Percentiles rank a stretch among this genome's conserved stretches.
These are phyloP conservation scores for Nannoperca obscura DNA, from an alignment of 2,797 vertebrate species.

Conservation along the genomic window DNA sequence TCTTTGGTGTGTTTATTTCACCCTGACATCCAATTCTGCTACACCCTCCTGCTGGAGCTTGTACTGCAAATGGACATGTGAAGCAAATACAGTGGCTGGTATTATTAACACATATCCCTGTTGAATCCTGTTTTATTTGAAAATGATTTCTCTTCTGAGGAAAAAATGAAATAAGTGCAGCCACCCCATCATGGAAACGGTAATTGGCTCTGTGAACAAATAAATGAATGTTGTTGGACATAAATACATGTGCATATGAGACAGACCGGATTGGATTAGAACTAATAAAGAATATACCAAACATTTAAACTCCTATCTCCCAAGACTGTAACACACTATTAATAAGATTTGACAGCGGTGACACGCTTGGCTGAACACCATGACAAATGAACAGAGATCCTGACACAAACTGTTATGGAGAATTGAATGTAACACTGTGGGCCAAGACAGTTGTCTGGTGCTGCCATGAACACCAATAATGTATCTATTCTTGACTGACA, in stretches of 20 bases:
- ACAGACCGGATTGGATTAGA: constrained; percentile 24
- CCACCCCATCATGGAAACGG: constrained; percentile 2
- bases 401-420: constrained; percentile 15
- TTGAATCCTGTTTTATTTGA: constrained; percentile 14
- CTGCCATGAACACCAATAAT: neutral
- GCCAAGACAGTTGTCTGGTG: constrained; percentile 6
- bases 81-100: constrained; percentile 19
- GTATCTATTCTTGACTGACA: neutral
- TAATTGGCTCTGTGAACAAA: constrained; percentile 9
- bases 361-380: constrained; percentile 35
- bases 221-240: neutral
- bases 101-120: constrained; percentile 1
- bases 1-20: constrained; percentile 55
- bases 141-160: neutral
- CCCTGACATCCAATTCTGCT: constrained; percentile 40
- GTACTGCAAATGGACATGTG: neutral
- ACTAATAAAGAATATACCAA: constrained; percentile 32
- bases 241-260: neutral
- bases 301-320: constrained; percentile 33
- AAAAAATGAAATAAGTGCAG: neutral
- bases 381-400: constrained; percentile 47
- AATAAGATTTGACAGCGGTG: constrained; percentile 42
- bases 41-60: constrained; percentile 10
- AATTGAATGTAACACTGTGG: constrained; percentile 7
- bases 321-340: constrained; percentile 26